Evolutionary conservation across 2,888 invertebrate species (phyloP).

Genomic region (Silvanus unidentatus): DNA sequence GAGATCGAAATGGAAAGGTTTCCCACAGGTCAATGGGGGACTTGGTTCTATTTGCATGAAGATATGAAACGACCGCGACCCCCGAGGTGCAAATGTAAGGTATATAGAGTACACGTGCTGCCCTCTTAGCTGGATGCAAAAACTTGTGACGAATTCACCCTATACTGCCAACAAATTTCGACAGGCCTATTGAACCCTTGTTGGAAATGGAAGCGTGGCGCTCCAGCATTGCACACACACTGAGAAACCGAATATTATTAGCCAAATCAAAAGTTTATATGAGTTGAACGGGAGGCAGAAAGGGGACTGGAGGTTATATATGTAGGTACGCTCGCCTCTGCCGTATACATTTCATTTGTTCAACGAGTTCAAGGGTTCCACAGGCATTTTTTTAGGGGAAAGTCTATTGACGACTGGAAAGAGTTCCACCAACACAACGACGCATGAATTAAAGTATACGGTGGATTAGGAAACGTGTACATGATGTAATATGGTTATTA

Average conservation of each 20-base stretch:
- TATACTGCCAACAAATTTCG: slow-evolving; percentile 8
- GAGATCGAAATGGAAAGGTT: slow-evolving; percentile 8
- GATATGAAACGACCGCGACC: slow-evolving; percentile 14
- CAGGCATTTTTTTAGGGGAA: no score
- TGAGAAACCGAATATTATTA: slow-evolving; percentile 25
- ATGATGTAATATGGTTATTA: no score
- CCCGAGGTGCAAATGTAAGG: slow-evolving; percentile 21
- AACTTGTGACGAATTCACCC: slow-evolving; percentile 6
- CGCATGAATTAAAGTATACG: no score
- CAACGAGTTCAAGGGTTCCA: neutral
- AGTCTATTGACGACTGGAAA: no score
- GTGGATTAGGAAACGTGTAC: no score
- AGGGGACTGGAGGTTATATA: no score
- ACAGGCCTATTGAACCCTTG: slow-evolving; percentile 8
- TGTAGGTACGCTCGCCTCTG: neutral
- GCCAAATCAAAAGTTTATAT: slow-evolving; percentile 24
- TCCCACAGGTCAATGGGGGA: slow-evolving; percentile 15
- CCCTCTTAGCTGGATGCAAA: slow-evolving; percentile 22
- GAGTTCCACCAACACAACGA: no score
- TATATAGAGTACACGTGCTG: slow-evolving; percentile 26
- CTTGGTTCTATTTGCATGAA: neutral
- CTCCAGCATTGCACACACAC: slow-evolving; percentile 9
- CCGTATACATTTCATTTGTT: neutral
- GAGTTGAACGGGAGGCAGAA: no score
- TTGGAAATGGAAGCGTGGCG: slow-evolving; percentile 19